Conservation (phyloP, 2,113 vertebrate genomes). For the Ancistrus triradiatus region DNA sequence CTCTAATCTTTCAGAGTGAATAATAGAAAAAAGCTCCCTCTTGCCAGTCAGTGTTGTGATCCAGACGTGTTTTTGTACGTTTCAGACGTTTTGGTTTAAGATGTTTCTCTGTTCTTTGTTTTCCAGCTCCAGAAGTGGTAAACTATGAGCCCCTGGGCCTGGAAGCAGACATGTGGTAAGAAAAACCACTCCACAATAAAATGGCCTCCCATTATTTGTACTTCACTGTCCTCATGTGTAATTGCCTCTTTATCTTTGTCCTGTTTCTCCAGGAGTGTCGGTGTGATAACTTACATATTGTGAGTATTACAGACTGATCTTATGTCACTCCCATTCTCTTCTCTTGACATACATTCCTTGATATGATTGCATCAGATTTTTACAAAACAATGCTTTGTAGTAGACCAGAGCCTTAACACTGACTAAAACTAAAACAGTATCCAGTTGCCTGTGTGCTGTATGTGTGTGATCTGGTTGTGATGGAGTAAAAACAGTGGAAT, state of each 20-base stretch:
- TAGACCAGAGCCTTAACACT: too few species aligned
- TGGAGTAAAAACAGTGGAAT: not conserved
- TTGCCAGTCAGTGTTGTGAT: not conserved
- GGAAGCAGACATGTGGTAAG: conserved; percentile 99
- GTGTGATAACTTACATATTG: conserved; percentile 56
- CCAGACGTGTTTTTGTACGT: not conserved
- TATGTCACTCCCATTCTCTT: not conserved
- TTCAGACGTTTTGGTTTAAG: conserved; percentile 12
- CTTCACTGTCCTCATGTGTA: not conserved
- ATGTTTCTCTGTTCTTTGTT: conserved; percentile 3
- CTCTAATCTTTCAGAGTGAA: conserved; percentile 16
- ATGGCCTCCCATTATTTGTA: conserved; percentile 1
- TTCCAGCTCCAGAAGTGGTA: conserved; percentile 94
- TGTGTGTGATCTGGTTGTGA: not conserved
- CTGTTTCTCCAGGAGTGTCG: conserved; percentile 43
- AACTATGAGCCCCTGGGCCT: conserved; percentile 96
- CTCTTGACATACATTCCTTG: too few species aligned
- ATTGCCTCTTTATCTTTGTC: conserved; percentile 1
- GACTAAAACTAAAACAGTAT: too few species aligned
- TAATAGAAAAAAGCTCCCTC: not conserved
- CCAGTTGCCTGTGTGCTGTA: too few species aligned
- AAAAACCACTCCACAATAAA: conserved; percentile 1
- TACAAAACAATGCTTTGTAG: too few species aligned
- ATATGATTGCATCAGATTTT: too few species aligned
- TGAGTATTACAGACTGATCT: conserved; percentile 53